Percentiles rank a stretch among this genome's conserved stretches.
Evolutionary conservation across 2,113 vertebrate genomes (phyloP).

Genomic region (Shinisaurus crocodilurus): DNA sequence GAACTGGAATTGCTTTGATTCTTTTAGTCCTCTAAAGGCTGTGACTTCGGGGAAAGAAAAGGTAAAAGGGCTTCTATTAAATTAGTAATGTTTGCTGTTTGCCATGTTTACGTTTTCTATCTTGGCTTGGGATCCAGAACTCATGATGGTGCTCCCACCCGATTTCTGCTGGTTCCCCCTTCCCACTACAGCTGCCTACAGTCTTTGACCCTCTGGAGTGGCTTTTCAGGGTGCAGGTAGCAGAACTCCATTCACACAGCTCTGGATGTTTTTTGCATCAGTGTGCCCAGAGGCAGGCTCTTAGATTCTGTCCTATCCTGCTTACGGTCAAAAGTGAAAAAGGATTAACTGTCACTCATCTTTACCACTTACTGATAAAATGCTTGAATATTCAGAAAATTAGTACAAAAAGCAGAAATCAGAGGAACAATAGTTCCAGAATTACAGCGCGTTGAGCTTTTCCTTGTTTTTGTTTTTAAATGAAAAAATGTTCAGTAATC

Average conservation of each 20-base stretch:
- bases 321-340: neutral
- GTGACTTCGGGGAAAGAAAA: neutral
- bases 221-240: neutral
- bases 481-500: neutral
- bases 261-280: neutral
- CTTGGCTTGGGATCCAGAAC: neutral
- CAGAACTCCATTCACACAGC: too few relatives aligned
- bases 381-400: neutral
- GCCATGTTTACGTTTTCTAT: neutral
- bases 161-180: neutral
- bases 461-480: neutral
- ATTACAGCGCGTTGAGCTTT: neutral
- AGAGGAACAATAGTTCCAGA: neutral
- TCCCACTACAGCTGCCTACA: neutral
- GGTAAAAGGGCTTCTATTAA: neutral
- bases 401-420: neutral
- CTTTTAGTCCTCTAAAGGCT: neutral
- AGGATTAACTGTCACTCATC: neutral
- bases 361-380: neutral
- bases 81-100: neutral
- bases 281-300: neutral
- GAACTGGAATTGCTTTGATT: neutral
- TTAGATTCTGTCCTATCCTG: neutral
- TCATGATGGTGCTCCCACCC: neutral
- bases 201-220: neutral